Evolutionary conservation across 2,797 vertebrate species (phyloP).

Genomic region (Xenops minutus): DNA sequence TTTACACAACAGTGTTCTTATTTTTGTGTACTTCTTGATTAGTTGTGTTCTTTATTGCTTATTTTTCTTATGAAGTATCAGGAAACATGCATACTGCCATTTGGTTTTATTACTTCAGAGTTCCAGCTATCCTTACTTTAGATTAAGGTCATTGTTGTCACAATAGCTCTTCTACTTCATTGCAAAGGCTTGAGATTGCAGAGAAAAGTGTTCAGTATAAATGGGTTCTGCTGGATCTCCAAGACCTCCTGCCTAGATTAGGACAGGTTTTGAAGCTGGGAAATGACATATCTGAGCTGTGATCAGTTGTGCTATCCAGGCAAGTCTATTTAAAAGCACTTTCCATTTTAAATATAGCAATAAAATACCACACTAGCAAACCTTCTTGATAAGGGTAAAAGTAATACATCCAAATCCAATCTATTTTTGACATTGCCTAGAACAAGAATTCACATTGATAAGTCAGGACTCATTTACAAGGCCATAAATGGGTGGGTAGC

Average conservation of each 20-base stretch:
- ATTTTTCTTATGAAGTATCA: slow-evolving; percentile 65
- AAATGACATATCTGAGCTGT: slow-evolving; percentile 73
- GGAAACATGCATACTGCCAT: slow-evolving; percentile 58
- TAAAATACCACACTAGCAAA: slow-evolving; percentile 79
- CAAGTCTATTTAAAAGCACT: slow-evolving; percentile 81
- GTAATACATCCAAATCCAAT: slow-evolving; percentile 86
- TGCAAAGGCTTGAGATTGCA: slow-evolving; percentile 25
- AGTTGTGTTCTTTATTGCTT: slow-evolving; percentile 63
- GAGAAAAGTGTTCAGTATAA: neutral
- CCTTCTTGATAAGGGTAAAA: slow-evolving; percentile 80
- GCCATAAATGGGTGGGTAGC: slow-evolving; percentile 81
- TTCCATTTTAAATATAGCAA: slow-evolving; percentile 83
- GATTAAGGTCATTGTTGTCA: slow-evolving; percentile 62
- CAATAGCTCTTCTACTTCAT: slow-evolving; percentile 57
- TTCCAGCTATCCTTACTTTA: slow-evolving; percentile 58
- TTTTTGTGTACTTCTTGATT: slow-evolving; percentile 34
- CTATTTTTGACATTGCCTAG: slow-evolving; percentile 82
- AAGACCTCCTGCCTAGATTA: slow-evolving; percentile 55
- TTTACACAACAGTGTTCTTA: neutral
- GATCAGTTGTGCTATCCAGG: slow-evolving; percentile 70
- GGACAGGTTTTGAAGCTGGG: slow-evolving; percentile 61
- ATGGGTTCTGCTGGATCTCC: slow-evolving; percentile 52
- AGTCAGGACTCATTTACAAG: slow-evolving; percentile 80
- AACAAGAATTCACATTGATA: slow-evolving; percentile 79
- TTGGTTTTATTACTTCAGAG: slow-evolving; percentile 61